Evolutionary conservation across 1,140 invertebrate species (phyloP).

Genomic region (Colletes latitarsis): DNA sequence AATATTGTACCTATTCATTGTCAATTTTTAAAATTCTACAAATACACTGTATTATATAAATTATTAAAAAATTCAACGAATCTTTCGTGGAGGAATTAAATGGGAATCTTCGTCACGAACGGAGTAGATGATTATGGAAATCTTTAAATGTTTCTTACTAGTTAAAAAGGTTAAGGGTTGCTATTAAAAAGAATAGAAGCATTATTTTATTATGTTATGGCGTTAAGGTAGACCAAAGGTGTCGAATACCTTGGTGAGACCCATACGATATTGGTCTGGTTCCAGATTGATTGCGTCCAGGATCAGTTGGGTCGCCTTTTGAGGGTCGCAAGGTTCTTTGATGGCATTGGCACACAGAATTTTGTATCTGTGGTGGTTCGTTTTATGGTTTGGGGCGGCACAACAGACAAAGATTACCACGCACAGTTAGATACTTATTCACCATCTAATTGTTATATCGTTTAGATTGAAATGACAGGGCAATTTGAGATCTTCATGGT

Average conservation of each 20-base stretch:
- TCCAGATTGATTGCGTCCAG: conserved; percentile 93
- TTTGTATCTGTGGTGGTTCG: conserved; percentile 90
- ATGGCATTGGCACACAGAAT: conserved; percentile 92
- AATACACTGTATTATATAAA: too few relatives aligned
- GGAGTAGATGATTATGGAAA: background rate
- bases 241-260: conserved; percentile 94
- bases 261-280: conserved; percentile 95
- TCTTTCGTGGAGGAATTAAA: background rate
- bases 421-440: conserved; percentile 48
- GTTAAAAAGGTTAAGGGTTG: background rate
- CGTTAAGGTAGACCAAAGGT: conserved; percentile 62
- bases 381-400: conserved; percentile 40
- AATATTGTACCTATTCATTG: too few relatives aligned
- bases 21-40: too few relatives aligned
- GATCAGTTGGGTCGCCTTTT: conserved; percentile 94
- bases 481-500: conserved; percentile 13
- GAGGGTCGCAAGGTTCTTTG: conserved; percentile 87
- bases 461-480: background rate
- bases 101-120: background rate
- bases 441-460: conserved; percentile 31
- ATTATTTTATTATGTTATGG: conserved; percentile 17
- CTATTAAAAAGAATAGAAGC: background rate
- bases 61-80: too few relatives aligned
- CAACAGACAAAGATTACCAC: conserved; percentile 73
- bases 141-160: background rate